Base-by-base conservation (phyloP, 2,797 vertebrate species). In the Acipenser ruthenus region DNA sequence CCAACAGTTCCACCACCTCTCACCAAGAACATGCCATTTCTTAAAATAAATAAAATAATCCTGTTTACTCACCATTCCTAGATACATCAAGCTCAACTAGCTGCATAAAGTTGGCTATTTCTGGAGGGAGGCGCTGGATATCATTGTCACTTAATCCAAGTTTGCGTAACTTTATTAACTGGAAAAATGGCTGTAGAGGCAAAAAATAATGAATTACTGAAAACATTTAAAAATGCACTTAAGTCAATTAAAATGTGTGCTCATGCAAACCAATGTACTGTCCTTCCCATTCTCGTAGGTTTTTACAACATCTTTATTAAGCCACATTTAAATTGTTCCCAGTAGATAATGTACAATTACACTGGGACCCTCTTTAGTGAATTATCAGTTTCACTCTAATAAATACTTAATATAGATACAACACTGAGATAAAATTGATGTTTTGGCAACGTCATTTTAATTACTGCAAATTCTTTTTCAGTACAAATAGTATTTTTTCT, bases 71-170 rank as follows among this genome's bases (percentile, higher is more conserved):
- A 99, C 97, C 96, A 76, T 99, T 99, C 80, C 96, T 90, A 70
- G 97, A 99, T 65, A 98, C 84, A 62, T 99, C 96, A 47, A 99
- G 93, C 73, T 99, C 97, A 37, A 98, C 95, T 66, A 99, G 87
- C 80, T 97, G 93, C 92, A 95, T 95, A 81, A 99, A 96, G 89
- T 99, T 98, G 0, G 94, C 94, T 70, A 99, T 95, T 84, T 99
- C 97, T 73, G 95, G 88, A 66, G 96, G 94, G 75, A 99, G 91
- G 10, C 91, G 87, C 73, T 96, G 95, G 83, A 99, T 96, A 85
- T 99, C 97, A 73, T 99, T 99, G 87, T 99, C 97, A 75, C 97
- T 98, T 79, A 99, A 89, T 68, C 94, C 92, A 68, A 99, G 93
- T 81, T 97, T 99, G 81, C 95, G 87, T 84, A 99, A 89, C 82